A percentile compares a stretch with the other conserved stretches of the same genome.
Evolutionary conservation across 2,888 invertebrate species (phyloP).

Genomic region (Thysanoteuthis rhombus): DNA sequence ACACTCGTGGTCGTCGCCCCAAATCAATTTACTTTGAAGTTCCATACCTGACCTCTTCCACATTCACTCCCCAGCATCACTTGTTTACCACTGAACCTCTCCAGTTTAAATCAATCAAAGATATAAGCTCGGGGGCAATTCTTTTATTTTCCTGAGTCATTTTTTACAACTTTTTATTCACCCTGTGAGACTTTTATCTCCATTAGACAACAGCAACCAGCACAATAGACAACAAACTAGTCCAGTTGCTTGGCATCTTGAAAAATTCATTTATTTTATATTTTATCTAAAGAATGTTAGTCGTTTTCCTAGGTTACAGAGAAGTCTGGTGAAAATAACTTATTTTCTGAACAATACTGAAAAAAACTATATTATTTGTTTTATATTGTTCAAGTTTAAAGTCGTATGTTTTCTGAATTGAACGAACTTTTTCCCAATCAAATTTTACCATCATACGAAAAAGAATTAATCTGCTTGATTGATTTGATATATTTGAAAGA

Average conservation of each 20-base stretch:
- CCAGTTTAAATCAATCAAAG: background rate
- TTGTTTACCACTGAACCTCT: background rate
- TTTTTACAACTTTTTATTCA: background rate
- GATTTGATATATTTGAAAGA: rapidly evolving
- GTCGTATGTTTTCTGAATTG: no score
- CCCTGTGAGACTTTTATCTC: background rate
- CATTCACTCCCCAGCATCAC: background rate
- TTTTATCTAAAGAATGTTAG: background rate
- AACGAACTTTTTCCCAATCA: no score
- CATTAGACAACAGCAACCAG: background rate
- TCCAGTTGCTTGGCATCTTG: background rate
- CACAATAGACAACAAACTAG: background rate
- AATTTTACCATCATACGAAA: no score
- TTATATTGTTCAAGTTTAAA: no score
- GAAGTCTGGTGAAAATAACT: no score
- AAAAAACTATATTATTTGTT: no score
- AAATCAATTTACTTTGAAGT: background rate
- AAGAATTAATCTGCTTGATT: no score
- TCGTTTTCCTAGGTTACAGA: background rate
- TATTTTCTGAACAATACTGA: no score
- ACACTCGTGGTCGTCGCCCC: background rate
- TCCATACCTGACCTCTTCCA: background rate
- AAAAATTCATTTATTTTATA: background rate
- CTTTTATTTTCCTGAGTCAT: background rate
- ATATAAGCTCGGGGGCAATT: background rate